Conservation (phyloP, 2,113 vertebrate species). For the Ancistrus triradiatus region DNA sequence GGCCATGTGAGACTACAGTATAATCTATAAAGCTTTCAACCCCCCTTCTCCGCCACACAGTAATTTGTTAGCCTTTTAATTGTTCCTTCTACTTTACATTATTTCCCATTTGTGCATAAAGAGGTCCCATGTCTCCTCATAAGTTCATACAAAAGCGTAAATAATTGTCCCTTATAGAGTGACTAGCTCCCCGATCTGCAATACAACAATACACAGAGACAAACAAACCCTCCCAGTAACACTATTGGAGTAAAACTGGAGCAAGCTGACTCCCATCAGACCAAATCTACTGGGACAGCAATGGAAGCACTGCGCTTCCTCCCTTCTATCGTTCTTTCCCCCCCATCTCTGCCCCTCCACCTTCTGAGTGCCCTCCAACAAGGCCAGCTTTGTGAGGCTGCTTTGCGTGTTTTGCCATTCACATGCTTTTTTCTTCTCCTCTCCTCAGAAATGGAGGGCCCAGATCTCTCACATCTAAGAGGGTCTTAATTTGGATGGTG, state of each 20-base stretch:
- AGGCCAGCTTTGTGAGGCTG: constrained; percentile 67
- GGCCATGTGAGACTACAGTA: too few relatives aligned
- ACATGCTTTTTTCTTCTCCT: constrained; percentile 1
- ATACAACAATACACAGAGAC: constrained; percentile 17
- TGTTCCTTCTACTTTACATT: neutral
- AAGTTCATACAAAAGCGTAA: neutral
- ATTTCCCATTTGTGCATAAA: neutral
- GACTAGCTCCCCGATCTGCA: constrained; percentile 54
- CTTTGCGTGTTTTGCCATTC: constrained; percentile 67
- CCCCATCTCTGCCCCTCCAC: constrained; percentile 22
- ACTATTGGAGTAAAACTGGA: constrained; percentile 31
- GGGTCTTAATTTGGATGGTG: constrained; percentile 68
- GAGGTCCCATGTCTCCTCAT: constrained; percentile 3
- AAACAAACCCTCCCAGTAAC: constrained; percentile 12
- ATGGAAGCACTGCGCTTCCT: constrained; percentile 32
- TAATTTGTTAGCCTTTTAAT: neutral
- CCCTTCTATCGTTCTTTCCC: constrained; percentile 42
- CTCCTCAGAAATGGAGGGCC: constrained; percentile 50
- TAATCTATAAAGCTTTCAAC: too few relatives aligned
- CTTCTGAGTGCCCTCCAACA: constrained; percentile 63
- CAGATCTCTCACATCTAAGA: constrained; percentile 70
- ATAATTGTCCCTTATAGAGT: constrained; percentile 6
- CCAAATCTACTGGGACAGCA: constrained; percentile 53
- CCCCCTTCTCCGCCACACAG: too few relatives aligned
- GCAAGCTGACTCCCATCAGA: constrained; percentile 38